These are phyloP conservation scores for Aldrovandia affinis DNA, from an alignment of 2,797 vertebrate species.

Conservation along the genomic window DNA sequence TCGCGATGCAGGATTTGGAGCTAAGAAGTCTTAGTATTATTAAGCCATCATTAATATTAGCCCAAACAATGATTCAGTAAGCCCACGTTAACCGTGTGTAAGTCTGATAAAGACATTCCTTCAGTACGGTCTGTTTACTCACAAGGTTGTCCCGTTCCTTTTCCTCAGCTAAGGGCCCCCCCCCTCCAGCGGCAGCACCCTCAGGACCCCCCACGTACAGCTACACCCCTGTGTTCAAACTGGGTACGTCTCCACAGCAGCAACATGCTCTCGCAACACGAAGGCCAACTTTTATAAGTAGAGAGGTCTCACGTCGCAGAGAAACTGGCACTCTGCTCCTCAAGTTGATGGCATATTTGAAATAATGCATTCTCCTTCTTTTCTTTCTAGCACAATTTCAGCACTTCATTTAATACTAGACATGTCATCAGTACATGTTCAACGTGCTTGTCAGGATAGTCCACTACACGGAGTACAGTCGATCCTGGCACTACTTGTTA, in stretches of 20 bases:
- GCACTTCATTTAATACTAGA: not conserved
- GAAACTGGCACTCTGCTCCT: not conserved
- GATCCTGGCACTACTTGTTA: not conserved
- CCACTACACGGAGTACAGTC: not conserved
- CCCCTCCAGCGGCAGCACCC: slow-evolving; percentile 41
- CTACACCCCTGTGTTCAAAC: slow-evolving; percentile 56
- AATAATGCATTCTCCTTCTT: not conserved
- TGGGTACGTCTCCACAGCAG: slow-evolving; percentile 56
- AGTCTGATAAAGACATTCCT: not conserved
- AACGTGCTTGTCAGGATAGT: not conserved
- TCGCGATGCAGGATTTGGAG: not conserved
- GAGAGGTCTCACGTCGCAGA: too few species aligned
- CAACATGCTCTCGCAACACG: not conserved
- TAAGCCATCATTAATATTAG: not conserved
- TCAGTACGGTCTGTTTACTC: not conserved
- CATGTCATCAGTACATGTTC: not conserved
- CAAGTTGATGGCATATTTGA: not conserved
- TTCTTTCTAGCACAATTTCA: not conserved
- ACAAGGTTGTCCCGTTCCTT: not conserved
- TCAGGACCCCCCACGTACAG: slow-evolving; percentile 38
- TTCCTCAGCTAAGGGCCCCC: slow-evolving; percentile 57
- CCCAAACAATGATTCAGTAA: not conserved
- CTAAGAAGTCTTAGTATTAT: not conserved
- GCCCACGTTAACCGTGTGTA: not conserved
- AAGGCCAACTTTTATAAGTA: slow-evolving; percentile 1